A percentile compares a stretch with the other conserved stretches of the same genome.
phyloP scores from a whole-genome alignment of 2,888 invertebrate genomes.

The Chrysolina haemoptera region DNA sequence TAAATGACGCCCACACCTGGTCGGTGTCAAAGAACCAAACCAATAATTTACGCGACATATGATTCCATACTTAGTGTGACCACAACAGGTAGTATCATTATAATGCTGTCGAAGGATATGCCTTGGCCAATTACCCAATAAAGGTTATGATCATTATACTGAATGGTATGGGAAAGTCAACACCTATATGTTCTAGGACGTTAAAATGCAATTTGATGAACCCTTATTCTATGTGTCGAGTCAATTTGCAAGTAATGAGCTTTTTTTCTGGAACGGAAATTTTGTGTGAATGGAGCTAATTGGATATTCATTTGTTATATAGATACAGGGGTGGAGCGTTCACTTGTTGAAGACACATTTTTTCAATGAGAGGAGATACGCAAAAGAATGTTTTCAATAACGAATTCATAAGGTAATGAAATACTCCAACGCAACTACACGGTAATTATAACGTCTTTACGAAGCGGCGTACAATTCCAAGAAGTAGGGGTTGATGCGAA shows the following conservation, averaged over 20 bases:
- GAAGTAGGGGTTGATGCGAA: too few species aligned
- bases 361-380: too few species aligned
- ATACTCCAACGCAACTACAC: too few species aligned
- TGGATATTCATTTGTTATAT: neutral
- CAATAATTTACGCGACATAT: constrained; percentile 43
- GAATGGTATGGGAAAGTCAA: constrained; percentile 52
- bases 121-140: constrained; percentile 56
- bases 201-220: constrained; percentile 30
- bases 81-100: constrained; percentile 49
- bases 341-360: too few species aligned
- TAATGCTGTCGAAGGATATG: constrained; percentile 51
- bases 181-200: constrained; percentile 32
- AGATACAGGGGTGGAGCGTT: neutral
- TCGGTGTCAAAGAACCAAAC: constrained; percentile 18
- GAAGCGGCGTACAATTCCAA: too few species aligned
- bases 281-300: constrained; percentile 20
- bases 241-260: constrained; percentile 26
- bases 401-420: too few species aligned
- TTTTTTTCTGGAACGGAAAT: constrained; percentile 19
- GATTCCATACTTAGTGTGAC: constrained; percentile 37
- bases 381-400: neutral
- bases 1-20: constrained; percentile 22
- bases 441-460: too few species aligned
- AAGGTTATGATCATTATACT: constrained; percentile 54
- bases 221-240: constrained; percentile 14